Evolutionary conservation across 2,113 vertebrate species (phyloP), one percentile per base, ranked within the genome.

Genomic region (Cygnus buccinator): DNA sequence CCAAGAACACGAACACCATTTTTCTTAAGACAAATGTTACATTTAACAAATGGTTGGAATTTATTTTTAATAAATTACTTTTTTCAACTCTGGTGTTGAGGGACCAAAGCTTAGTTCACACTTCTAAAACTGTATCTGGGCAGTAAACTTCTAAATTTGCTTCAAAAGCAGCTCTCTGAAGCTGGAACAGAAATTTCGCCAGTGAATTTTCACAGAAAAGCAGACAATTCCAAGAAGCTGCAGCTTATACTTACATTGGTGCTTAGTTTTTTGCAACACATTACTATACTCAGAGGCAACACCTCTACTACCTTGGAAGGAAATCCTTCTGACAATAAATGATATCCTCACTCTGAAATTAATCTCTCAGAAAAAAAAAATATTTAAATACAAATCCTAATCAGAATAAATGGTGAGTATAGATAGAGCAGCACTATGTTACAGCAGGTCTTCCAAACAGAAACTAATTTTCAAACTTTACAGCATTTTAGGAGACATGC

Each of bases 251-350:
- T 44, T 44, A 44, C 17, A 48, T 48, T 48, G 46, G 46, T 48
- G 46, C 46, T 48, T 48, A 20, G 4, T 22, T 48, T 50, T 41
- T 18, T 10, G 10, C 10, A 82, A 58, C 43, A 28, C 46, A 20
- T 3, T 37, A 68, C 16, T 13, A 21, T 44, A n/a, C 9, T 85
- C 43, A 83, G 58, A 73, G 29, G 5, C 0, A 0, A 20, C 10
- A 18, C 11, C 10, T 81, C 43, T 70, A 19, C 57, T 59, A 8
- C 15, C 29, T 31, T 11, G 28, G n/a, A 23, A 72, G 37, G 37
- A 78, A 93, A 41, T 16, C 28, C 25, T 37, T 41, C 73, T 52
- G 54, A 73, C 4, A 58, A 33, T 16, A 79, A 76, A 43, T 3
- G 0, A 37, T 3, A 19, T 6, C 14, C 13, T 52, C 44, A 35